Conservation (phyloP, 1,140 invertebrate species). For the Drosophila nigrodunni region DNA sequence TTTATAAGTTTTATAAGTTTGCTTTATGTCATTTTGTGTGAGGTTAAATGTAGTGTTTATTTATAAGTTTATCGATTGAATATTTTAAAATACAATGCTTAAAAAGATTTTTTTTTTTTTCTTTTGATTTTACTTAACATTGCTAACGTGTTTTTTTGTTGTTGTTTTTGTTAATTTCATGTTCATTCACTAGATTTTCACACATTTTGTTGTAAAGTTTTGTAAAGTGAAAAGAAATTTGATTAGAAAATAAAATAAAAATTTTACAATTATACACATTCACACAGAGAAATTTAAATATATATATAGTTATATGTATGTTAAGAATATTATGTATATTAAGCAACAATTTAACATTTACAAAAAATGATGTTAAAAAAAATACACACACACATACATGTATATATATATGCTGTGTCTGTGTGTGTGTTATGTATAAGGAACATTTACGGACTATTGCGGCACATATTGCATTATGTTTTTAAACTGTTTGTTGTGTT, state of each 20-base stretch:
- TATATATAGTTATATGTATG: slow-evolving; percentile 19
- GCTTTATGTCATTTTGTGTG: slow-evolving; percentile 11
- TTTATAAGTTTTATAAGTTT: not conserved
- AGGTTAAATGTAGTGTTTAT: slow-evolving; percentile 13
- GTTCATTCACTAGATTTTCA: slow-evolving; percentile 22
- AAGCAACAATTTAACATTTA: slow-evolving; percentile 54
- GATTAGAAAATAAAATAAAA: slow-evolving; percentile 30
- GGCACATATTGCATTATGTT: slow-evolving; percentile 72
- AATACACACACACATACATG: slow-evolving; percentile 22
- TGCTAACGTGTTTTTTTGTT: slow-evolving; percentile 16
- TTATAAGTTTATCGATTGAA: slow-evolving; percentile 22
- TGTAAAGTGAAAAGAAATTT: slow-evolving; percentile 23
- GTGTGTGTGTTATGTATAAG: slow-evolving; percentile 50
- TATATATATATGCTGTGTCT: slow-evolving; percentile 17
- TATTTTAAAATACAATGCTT: slow-evolving; percentile 60
- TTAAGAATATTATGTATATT: slow-evolving; percentile 49
- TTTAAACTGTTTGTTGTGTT: slow-evolving; percentile 18
- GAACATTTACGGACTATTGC: slow-evolving; percentile 79
- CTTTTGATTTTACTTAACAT: slow-evolving; percentile 42
- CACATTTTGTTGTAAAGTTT: slow-evolving; percentile 2
- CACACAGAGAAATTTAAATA: slow-evolving; percentile 28
- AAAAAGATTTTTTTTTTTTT: slow-evolving; percentile 22
- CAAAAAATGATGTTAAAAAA: slow-evolving; percentile 21
- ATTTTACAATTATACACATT: slow-evolving; percentile 22
- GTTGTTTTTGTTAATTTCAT: not conserved